Evolutionary conservation across 2,797 vertebrate genomes (phyloP).

Genomic region (Falco novaeseelandiae): DNA sequence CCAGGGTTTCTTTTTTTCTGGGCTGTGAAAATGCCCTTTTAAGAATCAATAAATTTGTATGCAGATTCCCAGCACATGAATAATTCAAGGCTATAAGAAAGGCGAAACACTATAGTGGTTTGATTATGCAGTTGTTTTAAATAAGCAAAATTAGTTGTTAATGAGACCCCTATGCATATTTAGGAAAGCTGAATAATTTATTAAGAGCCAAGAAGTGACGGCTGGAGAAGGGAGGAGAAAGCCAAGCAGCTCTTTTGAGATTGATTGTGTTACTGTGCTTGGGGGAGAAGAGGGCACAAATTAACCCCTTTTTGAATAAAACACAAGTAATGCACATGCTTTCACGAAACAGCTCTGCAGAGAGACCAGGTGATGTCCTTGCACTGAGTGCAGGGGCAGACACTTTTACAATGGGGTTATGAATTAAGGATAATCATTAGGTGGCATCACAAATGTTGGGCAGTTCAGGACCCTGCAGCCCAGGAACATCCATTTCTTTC

Average conservation of each 20-base stretch:
- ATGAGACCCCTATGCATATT: conserved; percentile 73
- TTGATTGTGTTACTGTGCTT: conserved; percentile 22
- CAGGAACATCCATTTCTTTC: background rate
- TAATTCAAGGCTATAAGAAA: conserved; percentile 55
- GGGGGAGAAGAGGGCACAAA: conserved; percentile 15
- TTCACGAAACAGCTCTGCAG: background rate
- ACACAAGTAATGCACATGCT: background rate
- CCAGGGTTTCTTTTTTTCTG: background rate
- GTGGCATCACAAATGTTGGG: background rate
- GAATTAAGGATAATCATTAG: background rate
- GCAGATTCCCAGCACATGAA: conserved; percentile 58
- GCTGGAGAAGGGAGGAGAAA: conserved; percentile 29
- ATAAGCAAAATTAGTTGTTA: conserved; percentile 74
- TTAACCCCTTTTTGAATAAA: conserved; percentile 23
- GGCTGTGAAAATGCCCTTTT: conserved; percentile 28
- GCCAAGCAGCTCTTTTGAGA: conserved; percentile 5
- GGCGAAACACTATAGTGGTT: conserved; percentile 45
- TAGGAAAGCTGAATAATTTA: conserved; percentile 71
- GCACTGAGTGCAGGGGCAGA: background rate
- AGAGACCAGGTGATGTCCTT: background rate
- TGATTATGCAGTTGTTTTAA: conserved; percentile 74
- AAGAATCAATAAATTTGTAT: conserved; percentile 60
- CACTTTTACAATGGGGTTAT: background rate
- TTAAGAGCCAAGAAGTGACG: conserved; percentile 43
- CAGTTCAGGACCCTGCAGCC: background rate